Base-by-base conservation (phyloP, 2,888 invertebrate genomes). In the Limenitis arthemis region DNA sequence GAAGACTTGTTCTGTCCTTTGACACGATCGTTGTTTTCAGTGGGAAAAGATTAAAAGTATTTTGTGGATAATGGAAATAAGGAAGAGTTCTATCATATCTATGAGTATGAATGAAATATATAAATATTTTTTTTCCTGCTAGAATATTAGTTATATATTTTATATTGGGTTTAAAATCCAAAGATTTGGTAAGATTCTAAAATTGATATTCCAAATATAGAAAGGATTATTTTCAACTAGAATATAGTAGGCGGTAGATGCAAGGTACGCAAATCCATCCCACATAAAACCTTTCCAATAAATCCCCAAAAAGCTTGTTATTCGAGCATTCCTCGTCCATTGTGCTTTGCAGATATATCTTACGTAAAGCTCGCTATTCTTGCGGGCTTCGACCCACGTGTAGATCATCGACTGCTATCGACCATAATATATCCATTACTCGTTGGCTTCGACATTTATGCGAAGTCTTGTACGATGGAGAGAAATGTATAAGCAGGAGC, bases 241-340 rank as follows among this genome's bases (percentile, higher is more conserved):
- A 58, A 54, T 57, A 63, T 55, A 59, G 65, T 61, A 65, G 62
- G 64, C 61, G 64, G 61, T 56, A 55, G 59, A 60, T 60, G 57
- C 56, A 61, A 59, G 53, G 67, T 69, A 73, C 78, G 75, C 74
- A 74, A 78, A 80, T 77, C 54, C 82, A 74, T 77, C 85, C 85
- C 81, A 85, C 85, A 79, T 82, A 76, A 77, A 79, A 82, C 77
- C 82, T 80, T 82, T 82, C 81, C 77, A 82, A 84, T 85, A 85
- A 85, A 85, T 85, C 81, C 79, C 85, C 85, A 79, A 85, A 85
- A 85, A 81, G 79, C 84, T 80, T 84, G 85, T 85, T 80, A 76
- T 73, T 73, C 72, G 64, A 77, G 73, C 74, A 83, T 82, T 79
- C 77, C 77, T 70, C 75, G 75, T 73, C 83, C 78, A 84, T 85